Conservation (phyloP, 2,888 invertebrate species). For the Trissolcus japonicus region DNA sequence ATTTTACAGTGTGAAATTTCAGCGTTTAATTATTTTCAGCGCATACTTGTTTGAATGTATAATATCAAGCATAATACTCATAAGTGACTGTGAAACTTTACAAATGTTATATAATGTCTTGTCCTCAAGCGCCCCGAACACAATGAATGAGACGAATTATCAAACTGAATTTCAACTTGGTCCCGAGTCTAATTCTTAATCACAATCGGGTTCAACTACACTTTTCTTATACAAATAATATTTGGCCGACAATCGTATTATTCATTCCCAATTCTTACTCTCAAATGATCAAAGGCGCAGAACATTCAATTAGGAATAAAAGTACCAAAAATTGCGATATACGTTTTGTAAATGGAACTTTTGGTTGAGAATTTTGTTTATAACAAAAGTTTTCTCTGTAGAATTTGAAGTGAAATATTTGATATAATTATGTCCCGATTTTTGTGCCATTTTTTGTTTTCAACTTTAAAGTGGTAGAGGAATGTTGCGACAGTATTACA, state of each 20-base stretch:
- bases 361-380: no score
- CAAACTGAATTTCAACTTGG: background rate
- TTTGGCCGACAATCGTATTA: no score
- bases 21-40: conserved; percentile 52
- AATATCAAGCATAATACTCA: conserved; percentile 39
- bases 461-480: no score
- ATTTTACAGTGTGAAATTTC: conserved; percentile 52
- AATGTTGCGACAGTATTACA: no score
- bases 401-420: no score
- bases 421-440: no score
- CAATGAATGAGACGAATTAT: background rate
- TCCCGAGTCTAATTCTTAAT: background rate
- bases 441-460: no score
- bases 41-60: conserved; percentile 48
- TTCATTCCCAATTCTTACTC: no score
- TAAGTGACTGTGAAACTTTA: conserved; percentile 29
- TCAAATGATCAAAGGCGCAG: no score
- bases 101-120: conserved; percentile 18
- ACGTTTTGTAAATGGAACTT: no score
- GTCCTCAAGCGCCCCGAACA: background rate
- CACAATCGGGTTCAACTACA: background rate
- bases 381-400: background rate
- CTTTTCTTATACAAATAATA: background rate
- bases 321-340: no score
- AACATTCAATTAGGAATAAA: no score